Conservation (phyloP, 2,113 vertebrate species). For the Anolis sagrei region DNA sequence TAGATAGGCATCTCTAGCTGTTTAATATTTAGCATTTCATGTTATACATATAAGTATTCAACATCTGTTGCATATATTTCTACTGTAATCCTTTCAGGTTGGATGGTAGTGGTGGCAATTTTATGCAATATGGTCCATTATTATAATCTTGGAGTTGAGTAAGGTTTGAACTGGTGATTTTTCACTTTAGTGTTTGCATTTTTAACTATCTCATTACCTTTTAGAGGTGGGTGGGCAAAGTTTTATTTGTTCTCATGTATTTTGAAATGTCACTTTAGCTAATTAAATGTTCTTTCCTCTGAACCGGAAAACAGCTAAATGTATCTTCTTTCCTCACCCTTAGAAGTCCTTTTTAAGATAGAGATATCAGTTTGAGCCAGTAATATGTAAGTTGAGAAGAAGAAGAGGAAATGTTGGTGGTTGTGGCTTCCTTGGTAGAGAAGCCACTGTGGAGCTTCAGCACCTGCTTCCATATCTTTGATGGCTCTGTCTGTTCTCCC, state of each 20-base stretch:
- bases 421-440: neutral
- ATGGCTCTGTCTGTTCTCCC: neutral
- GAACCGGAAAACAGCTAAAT: neutral
- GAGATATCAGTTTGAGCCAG: neutral
- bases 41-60: neutral
- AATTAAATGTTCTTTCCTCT: neutral
- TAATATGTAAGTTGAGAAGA: neutral
- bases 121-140: too few relatives aligned
- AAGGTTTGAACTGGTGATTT: neutral
- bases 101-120: neutral
- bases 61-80: neutral
- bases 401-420: neutral
- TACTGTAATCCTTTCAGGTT: neutral
- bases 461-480: neutral
- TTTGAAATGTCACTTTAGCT: neutral
- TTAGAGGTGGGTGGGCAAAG: neutral
- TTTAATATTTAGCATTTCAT: neutral
- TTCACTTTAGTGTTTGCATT: neutral
- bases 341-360: neutral
- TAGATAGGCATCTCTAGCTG: neutral
- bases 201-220: neutral
- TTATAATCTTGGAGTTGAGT: neutral
- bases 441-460: neutral
- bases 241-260: neutral
- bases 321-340: neutral